Evolutionary conservation across 2,888 invertebrate species (phyloP).

Genomic region (Phaonia tiefii): DNA sequence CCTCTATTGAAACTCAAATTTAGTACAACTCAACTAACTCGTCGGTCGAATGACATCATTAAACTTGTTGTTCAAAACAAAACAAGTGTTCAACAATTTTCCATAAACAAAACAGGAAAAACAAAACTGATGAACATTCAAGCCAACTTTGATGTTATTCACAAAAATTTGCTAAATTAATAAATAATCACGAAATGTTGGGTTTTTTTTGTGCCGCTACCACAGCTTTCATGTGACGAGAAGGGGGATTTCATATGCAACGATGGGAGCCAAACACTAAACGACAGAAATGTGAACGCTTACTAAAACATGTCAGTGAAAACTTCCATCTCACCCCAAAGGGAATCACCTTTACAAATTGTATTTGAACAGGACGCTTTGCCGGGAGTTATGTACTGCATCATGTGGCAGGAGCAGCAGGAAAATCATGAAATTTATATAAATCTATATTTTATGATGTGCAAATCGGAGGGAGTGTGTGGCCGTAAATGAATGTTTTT

Average conservation of each 20-base stretch:
- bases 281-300: neutral
- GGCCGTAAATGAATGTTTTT: too few relatives aligned
- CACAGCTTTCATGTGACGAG: neutral
- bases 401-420: neutral
- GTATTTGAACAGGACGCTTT: neutral
- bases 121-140: neutral
- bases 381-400: too few relatives aligned
- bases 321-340: neutral
- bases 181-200: slow-evolving; percentile 63
- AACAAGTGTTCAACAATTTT: too few relatives aligned
- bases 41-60: too few relatives aligned
- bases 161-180: slow-evolving; percentile 67
- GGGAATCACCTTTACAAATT: slow-evolving; percentile 13
- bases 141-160: slow-evolving; percentile 16
- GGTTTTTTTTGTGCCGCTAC: neutral
- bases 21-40: too few relatives aligned
- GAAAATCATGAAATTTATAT: too few relatives aligned
- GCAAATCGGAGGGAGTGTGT: neutral
- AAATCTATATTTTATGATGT: neutral
- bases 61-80: too few relatives aligned
- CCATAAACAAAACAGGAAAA: neutral
- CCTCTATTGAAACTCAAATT: too few relatives aligned
- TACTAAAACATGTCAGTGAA: neutral
- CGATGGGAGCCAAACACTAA: too few relatives aligned
- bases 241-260: too few relatives aligned